Base-by-base conservation (phyloP, 2,797 vertebrate species). In the Parauchenoglanis punctatus region DNA sequence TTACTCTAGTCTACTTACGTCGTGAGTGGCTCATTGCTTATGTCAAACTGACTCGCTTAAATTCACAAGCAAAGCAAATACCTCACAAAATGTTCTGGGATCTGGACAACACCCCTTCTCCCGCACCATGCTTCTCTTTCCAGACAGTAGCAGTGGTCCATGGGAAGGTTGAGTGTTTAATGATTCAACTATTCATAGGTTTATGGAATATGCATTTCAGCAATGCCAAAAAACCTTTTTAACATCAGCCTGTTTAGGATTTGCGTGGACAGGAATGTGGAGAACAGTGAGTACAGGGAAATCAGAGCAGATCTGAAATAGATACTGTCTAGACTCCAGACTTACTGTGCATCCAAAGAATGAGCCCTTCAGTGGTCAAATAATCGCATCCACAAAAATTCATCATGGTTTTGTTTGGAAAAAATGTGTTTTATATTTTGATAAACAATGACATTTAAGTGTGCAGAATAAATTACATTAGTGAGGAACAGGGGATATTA, bases 51-150 rank as follows among this genome's bases (percentile, higher is more conserved):
- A 85, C 58, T 86, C 20, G 3, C 49, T 46, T 46, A 40, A 67
- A 54, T 15, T 75, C 18, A 72, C 63, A 46, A 28, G 10, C 28
- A 63, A 78, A 89, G 73, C 40, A 82, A 90, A 90, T 83, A 84
- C 89, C 81, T 92, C 88, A 90, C 85, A 83, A 87, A 83, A 88
- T 90, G 89, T 88, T 93, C 89, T 72, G 20, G 35, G 58, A 61
- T 68, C 35, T 85, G 83, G 86, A 25, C 54, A 80, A 28, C 31
- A 40, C n/a, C n/a, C 46, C 81, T 44, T 40, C 72, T 58, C 13
- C 28, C 25, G 20, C 40, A 61, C 8, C 40, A 28, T 20, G 78
- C n/a, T 61, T 80, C 28, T 46, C 44, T 83, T 73, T 52, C 56
- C 72, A 77, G 87, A 92, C 89, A 90, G 91, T 54, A 87, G 89